Conservation (phyloP, 2,888 invertebrate species). For the Sepioteuthis lessoniana region DNA sequence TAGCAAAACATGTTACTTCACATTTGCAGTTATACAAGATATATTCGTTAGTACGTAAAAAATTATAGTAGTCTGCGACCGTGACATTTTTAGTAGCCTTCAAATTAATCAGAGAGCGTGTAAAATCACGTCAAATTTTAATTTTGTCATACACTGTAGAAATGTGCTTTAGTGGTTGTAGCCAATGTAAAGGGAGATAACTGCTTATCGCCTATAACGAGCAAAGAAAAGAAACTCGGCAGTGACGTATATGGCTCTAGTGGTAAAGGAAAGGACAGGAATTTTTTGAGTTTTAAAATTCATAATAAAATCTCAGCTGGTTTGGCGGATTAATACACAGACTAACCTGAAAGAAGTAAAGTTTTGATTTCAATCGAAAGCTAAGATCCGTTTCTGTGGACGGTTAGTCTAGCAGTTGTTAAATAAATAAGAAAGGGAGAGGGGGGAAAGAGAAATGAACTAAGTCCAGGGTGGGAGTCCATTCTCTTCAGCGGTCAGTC, state of each 20-base stretch:
- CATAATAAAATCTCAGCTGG: neutral
- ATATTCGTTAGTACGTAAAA: too few species aligned
- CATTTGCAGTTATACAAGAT: too few species aligned
- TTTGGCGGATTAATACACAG: neutral
- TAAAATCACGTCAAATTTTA: neutral
- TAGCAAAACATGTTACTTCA: too few species aligned
- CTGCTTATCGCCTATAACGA: neutral
- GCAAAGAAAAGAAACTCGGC: neutral
- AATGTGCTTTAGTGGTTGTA: neutral
- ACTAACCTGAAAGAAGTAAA: neutral
- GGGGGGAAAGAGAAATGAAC: neutral
- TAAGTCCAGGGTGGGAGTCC: neutral
- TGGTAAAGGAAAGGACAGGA: neutral
- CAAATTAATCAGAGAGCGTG: too few species aligned
- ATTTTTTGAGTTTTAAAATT: neutral
- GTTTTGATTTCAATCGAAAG: neutral
- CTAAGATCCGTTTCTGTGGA: too few species aligned
- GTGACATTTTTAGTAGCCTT: too few species aligned
- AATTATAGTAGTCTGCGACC: too few species aligned
- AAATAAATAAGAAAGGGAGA: too few species aligned
- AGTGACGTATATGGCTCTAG: neutral
- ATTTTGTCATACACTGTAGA: neutral
- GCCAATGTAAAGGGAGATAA: neutral
- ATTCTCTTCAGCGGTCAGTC: neutral
- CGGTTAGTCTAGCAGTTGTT: too few species aligned